phyloP scores from a whole-genome alignment of 2,888 invertebrate species.

The Onchidella celtica region DNA sequence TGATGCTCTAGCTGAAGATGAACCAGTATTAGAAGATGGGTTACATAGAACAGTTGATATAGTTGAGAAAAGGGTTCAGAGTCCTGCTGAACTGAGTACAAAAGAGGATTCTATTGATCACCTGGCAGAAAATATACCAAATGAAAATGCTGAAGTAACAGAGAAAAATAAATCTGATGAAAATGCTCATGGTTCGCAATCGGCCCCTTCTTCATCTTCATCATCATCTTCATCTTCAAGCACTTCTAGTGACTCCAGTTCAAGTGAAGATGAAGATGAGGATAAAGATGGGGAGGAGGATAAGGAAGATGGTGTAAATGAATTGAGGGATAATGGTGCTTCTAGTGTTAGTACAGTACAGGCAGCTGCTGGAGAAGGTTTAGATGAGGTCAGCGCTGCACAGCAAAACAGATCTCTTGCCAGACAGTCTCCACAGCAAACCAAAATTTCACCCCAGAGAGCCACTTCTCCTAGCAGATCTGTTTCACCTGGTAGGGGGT shows the following conservation, averaged over 20 bases:
- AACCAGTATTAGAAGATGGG: conserved; percentile 15
- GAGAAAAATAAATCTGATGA: conserved; percentile 61
- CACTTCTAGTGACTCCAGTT: conserved; percentile 20
- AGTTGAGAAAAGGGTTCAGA: neutral
- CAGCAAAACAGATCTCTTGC: conserved; percentile 5
- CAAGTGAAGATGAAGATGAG: conserved; percentile 34
- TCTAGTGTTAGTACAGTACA: conserved; percentile 11
- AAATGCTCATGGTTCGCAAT: conserved; percentile 37
- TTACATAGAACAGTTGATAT: neutral
- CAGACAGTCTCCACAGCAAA: neutral
- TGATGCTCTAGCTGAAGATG: conserved; percentile 45
- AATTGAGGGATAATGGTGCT: conserved; percentile 1
- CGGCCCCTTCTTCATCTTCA: conserved; percentile 43
- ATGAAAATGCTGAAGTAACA: neutral
- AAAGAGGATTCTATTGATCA: too few species aligned
- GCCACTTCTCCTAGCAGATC: neutral
- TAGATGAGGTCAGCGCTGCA: too few species aligned
- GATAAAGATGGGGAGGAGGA: neutral
- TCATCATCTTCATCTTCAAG: conserved; percentile 53
- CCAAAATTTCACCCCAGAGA: neutral
- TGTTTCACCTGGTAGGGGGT: neutral
- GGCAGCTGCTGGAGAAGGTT: neutral
- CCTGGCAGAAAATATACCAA: neutral
- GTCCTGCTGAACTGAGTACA: neutral
- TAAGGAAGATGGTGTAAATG: neutral